Evolutionary conservation across 2,888 invertebrate species (phyloP), one percentile per base, ranked within the genome.

Genomic region (Drosophila suboccidentalis): DNA sequence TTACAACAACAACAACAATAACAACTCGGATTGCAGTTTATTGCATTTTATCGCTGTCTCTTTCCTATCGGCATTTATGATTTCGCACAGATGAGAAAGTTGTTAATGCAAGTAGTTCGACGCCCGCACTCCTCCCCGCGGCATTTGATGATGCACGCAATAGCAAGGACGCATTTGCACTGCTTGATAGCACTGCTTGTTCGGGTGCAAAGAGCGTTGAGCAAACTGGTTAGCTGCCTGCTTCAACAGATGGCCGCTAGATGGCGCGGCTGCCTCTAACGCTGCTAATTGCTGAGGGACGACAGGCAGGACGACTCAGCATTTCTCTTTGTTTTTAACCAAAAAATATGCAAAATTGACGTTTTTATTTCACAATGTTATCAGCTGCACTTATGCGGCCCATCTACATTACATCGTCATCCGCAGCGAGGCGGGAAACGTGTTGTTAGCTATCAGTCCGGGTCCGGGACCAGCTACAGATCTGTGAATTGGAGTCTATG

Each of bases 91-190:
- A 59, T 39, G 17, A 59, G 36, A 49, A 49, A 39, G 41, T 41
- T 57, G 49, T 44, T 47, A 49, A 11, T 36, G 41, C 22, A 36
- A 53, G 26, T 29, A 17, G 34, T 50, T 29, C 3, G 49, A 34
- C 19, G 11, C 38, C 53, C 67, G 51, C 61, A 17, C 43, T 44
- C 38, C 43, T 10, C 41, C 29, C 41, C 17, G 10, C 46, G 41
- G 36, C 39, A 26, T 9, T 3, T 13, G 10, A 19, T n/a, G 44
- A 19, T n/a, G 44, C 39, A 9, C 22, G 4, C 26, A 22, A 36
- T 68, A 82, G 87, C 70, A 67, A 86, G 89, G 87, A 82, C 82
- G 86, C 86, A 85, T 51, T 60, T 68, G 70, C 34, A 82, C 82
- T 82, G 82, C 82, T 82, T 59, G 4, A 0, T 0, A 0, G 5